phyloP scores from a whole-genome alignment of 2,888 invertebrate species.

The Drosophila quasianomalipes region DNA sequence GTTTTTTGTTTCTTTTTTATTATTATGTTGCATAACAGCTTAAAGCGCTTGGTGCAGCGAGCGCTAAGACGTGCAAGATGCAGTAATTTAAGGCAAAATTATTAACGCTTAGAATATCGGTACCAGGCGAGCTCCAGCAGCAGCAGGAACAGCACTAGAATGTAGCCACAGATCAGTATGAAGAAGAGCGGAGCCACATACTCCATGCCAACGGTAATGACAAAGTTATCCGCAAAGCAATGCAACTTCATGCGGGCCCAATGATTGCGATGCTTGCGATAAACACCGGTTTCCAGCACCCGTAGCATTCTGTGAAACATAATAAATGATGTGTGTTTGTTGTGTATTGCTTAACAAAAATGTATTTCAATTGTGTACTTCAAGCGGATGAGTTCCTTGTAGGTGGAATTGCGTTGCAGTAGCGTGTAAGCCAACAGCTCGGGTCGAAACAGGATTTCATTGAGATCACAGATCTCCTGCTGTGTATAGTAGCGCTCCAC shows the following conservation, averaged over 20 bases:
- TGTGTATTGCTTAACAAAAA: background rate
- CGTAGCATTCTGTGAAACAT: conserved; percentile 64
- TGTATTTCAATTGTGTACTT: conserved; percentile 60
- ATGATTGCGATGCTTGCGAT: conserved; percentile 72
- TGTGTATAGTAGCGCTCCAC: conserved; percentile 76
- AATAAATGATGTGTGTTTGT: background rate
- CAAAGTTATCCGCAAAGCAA: conserved; percentile 76
- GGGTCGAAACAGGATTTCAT: conserved; percentile 80
- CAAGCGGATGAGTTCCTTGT: conserved; percentile 79
- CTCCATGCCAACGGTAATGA: conserved; percentile 83
- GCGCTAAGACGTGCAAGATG: conserved; percentile 16
- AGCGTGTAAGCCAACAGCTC: conserved; percentile 69
- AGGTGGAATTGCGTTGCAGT: conserved; percentile 80
- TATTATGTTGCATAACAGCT: conserved; percentile 47
- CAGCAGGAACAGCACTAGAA: conserved; percentile 68
- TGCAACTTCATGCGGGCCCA: conserved; percentile 78
- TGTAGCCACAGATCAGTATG: conserved; percentile 72
- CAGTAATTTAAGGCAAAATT: conserved; percentile 19
- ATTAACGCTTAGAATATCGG: conserved; percentile 44
- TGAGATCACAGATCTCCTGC: conserved; percentile 84
- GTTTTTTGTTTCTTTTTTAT: conserved; percentile 32
- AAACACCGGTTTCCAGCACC: conserved; percentile 80
- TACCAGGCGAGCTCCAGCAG: conserved; percentile 72
- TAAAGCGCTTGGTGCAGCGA: conserved; percentile 38
- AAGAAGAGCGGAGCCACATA: conserved; percentile 83